Base-by-base conservation (phyloP, 2,888 invertebrate genomes). In the Drosophila prostipennis region DNA sequence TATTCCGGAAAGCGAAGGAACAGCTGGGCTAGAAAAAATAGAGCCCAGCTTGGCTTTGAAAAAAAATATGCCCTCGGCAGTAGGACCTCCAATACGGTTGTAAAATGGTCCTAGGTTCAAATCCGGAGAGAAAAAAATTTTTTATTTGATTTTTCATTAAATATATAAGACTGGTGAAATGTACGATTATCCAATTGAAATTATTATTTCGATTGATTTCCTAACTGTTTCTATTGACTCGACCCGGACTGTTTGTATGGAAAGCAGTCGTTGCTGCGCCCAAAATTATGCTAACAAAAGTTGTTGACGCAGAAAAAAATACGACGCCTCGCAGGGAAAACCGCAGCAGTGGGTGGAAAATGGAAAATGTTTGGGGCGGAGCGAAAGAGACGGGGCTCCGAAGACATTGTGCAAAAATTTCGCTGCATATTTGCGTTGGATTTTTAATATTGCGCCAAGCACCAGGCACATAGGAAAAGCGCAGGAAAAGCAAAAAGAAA, bases 211-310 rank as follows among this genome's bases (percentile, higher is more conserved):
- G 7, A 29, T 29, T 7, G 7, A 29, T 29, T 29, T 26, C 26
- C 5, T 1, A 29, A 29, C 26, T 6, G 19, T 16, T 11, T 2
- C 46, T 29, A 29, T 46, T 32, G 11, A 46, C 6, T n/a, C 11
- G 19, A 6, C 19, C 36, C 45, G 40, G 45, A 3, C 37, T 7
- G 46, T 16, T 42, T 29, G 39, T 37, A 68, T 51, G 16, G 34
- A 36, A 57, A 63, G 26, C 16, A 55, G 32, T 68, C 61, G 49
- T 34, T 42, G 67, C 59, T 32, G 70, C 40, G 68, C 61, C 71
- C 72, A 69, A 83, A 85, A 87, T 87, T 85, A 87, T 83, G 86
- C 86, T 78, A 82, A 79, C 78, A 78, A 85, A 79, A 74, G 82
- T 63, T 71, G 79, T 80, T 57, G 79, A 74, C 72, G 71, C 53